Conservation (phyloP, 2,113 vertebrate genomes). For the Ovis canadensis region DNA sequence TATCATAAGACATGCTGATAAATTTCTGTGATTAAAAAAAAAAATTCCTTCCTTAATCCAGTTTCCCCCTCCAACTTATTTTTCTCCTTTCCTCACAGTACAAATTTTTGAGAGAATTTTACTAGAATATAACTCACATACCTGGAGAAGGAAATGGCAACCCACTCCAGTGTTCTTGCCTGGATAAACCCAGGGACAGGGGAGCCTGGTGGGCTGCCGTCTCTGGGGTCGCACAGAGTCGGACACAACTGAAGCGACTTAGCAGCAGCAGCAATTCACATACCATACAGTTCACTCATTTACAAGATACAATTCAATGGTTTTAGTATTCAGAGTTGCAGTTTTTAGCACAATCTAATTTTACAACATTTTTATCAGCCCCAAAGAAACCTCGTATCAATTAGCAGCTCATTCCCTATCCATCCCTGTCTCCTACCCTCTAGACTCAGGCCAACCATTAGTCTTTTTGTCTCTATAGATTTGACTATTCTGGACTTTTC, state of each 20-base stretch:
- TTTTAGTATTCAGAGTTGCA: not conserved
- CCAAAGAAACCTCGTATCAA: not conserved
- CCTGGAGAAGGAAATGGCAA: not conserved
- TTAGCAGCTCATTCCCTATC: not conserved
- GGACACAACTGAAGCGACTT: fast-evolving
- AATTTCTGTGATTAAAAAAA: not conserved
- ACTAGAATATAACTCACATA: not conserved
- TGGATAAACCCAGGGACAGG: not conserved
- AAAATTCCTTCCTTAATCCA: not conserved
- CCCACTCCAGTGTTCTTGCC: not conserved
- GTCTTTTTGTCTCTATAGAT: not conserved
- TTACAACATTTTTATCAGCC: not conserved
- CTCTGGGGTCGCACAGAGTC: not conserved
- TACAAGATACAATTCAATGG: not conserved
- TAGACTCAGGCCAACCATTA: not conserved
- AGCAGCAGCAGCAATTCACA: not conserved
- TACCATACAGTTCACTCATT: not conserved
- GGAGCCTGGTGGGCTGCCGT: not conserved
- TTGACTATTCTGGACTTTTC: not conserved
- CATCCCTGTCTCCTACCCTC: not conserved
- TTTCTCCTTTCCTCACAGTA: not conserved
- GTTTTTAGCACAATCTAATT: not conserved
- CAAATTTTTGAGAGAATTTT: not conserved
- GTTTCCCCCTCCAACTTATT: not conserved
- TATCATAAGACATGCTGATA: not conserved